Percentiles rank a stretch among this genome's conserved stretches.
Evolutionary conservation across 2,888 invertebrate genomes (phyloP).

Genomic region (Hirtodrosophila confusa): DNA sequence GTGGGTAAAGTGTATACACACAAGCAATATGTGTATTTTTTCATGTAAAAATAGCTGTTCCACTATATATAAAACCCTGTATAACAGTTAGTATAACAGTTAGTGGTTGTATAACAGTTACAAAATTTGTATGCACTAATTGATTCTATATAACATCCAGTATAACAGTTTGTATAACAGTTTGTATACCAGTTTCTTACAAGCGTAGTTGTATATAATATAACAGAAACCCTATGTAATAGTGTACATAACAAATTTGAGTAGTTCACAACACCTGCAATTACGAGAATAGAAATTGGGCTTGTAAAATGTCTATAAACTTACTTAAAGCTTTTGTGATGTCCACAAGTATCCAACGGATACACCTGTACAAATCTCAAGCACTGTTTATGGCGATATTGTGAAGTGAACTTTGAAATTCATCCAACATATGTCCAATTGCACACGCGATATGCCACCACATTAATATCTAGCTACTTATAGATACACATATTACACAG

Average conservation of each 20-base stretch:
- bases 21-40: too few species aligned
- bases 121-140: too few species aligned
- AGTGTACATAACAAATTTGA: neutral
- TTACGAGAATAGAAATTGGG: too few species aligned
- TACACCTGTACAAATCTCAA: constrained; percentile 20
- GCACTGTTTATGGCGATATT: neutral
- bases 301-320: neutral
- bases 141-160: too few species aligned
- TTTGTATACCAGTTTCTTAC: constrained; percentile 3
- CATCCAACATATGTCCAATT: constrained; percentile 42
- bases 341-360: constrained; percentile 23
- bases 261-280: neutral
- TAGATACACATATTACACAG: constrained; percentile 20
- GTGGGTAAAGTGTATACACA: too few species aligned
- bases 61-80: too few species aligned
- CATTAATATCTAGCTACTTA: constrained; percentile 26
- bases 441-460: constrained; percentile 35
- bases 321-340: constrained; percentile 11
- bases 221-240: too few species aligned
- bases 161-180: constrained; percentile 1
- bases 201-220: too few species aligned
- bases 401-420: constrained; percentile 13
- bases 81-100: too few species aligned
- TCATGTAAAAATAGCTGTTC: too few species aligned
- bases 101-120: neutral